Evolutionary conservation across 2,888 invertebrate species (phyloP), one percentile per base, ranked within the genome.

Genomic region (Gonocerus acuteangulatus): DNA sequence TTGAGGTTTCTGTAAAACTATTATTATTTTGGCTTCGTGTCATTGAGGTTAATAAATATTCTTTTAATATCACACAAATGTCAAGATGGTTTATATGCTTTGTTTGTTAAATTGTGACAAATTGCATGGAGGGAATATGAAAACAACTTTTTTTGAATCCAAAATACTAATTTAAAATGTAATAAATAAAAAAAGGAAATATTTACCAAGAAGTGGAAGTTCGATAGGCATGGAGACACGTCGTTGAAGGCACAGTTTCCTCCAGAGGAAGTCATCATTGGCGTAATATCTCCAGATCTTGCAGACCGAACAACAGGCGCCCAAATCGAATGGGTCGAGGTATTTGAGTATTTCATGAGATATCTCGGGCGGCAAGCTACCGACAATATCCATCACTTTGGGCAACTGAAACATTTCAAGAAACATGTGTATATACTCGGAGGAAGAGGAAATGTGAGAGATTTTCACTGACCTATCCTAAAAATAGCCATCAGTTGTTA

Each of bases 261-360:
- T 60, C 65, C 65, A 65, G 34, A 62, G 61, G 18, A 48, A 54
- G 49, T 63, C 62, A 22, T 22, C 42, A 51, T 65, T 65, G 16
- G 61, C 62, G 49, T 56, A 65, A 18, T 56, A 59, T 19, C 62
- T 44, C 65, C 65, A 65, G 36, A 56, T 54, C 44, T 57, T 57
- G 54, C 62, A 60, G 7, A 65, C 65, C n/a, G 57, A 52, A 44
- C 62, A 59, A 23, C 65, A 65, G 18, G 60, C 59, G 39, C 62
- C 61, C 51, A 65, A 58, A 42, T 65, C 65, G 42, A 56, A 60
- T 22, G 62, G 60, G 51, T 57, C 56, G 23, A 65, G 48, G 39
- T 63, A 65, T 48, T 61, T 65, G 44, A 65, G 63, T 63, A 65
- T 65, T 60, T 63, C 62, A 34, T 59, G 61, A 9, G 62, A 62